These are phyloP conservation scores for Euplagia quadripunctaria DNA, from an alignment of 2,888 invertebrate species.

Conservation along the genomic window DNA sequence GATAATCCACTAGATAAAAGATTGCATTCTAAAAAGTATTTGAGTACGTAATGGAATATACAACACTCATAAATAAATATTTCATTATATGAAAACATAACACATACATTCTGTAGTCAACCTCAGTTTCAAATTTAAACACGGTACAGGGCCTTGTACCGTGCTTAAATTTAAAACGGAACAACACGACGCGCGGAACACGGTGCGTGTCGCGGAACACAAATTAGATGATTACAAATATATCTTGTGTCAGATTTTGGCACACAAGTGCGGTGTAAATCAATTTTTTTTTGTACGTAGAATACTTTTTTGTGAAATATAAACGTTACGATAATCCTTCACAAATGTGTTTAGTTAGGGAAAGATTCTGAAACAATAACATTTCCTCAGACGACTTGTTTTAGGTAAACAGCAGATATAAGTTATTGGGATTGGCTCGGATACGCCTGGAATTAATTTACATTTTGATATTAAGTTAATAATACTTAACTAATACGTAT, in stretches of 20 bases:
- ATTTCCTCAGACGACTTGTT: too few relatives aligned
- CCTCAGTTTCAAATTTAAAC: not conserved
- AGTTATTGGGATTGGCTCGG: too few relatives aligned
- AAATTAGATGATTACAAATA: slow-evolving; percentile 38
- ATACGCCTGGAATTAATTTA: not conserved
- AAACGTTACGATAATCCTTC: not conserved
- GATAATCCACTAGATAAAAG: not conserved
- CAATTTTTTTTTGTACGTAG: slow-evolving; percentile 20
- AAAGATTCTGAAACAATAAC: not conserved
- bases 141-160: slow-evolving; percentile 22
- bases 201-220: slow-evolving; percentile 32
- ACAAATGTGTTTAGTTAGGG: not conserved
- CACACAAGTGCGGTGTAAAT: slow-evolving; percentile 34
- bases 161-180: slow-evolving; percentile 44
- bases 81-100: not conserved
- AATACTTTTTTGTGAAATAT: not conserved
- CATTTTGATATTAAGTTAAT: too few relatives aligned
- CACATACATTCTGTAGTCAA: slow-evolving; percentile 11
- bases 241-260: slow-evolving; percentile 32
- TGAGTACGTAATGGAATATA: not conserved
- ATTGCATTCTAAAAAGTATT: not conserved
- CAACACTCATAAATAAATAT: not conserved
- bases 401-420: too few relatives aligned
- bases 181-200: slow-evolving; percentile 20
- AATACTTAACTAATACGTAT: too few relatives aligned